Base-by-base conservation (phyloP, 2,113 vertebrate species). In the Pachycephala philippinensis region DNA sequence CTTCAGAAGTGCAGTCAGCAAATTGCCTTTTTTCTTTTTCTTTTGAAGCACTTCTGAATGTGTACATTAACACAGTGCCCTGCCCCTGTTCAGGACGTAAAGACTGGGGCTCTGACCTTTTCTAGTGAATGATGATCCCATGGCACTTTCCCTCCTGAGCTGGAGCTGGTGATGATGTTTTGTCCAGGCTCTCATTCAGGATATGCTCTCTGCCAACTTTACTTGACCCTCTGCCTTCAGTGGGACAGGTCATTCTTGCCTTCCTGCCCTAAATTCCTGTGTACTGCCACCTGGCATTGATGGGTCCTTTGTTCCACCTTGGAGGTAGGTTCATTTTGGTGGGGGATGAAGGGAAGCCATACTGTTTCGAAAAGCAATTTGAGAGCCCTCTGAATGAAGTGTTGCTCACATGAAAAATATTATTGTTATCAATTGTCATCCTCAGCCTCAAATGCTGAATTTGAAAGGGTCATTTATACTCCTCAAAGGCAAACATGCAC, bases 331-430 rank as follows among this genome's bases (percentile, higher is more conserved):
- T 95, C n/a, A 30, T 89, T 92, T 86, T 7, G 9, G 39, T 84
- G 9, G 47, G 75, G 39, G 71, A 66, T 66, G 63, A 79, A 91
- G 30, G 49, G 75, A 81, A 83, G 33, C 66, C 60, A 18, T 39
- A 54, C 0, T 0, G 19, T 54, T 93, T 71, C 4, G 2, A 64
- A 95, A 93, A 78, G 52, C 76, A 63, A 7, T 75, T 90, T 88
- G 44, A 90, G 63, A 80, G 49, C 22, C 24, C 53, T 84, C 68
- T 95, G 71, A 93, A 90, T 86, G 52, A 92, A 94, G 8, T 77
- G 60, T 75, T 92, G 75, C 83, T 78, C 57, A 84, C 26, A 14
- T 75, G 71, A 92, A 96, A 97, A 94, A 93, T 90, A 83, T 59
- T 80, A 77, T 35, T 72, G 68, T 70, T 90, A 84, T 44, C 90